A percentile compares a stretch with the other conserved stretches of the same genome.
Evolutionary conservation across 30 jellyfish, hydroid and myxozoan species (phyloP).

Genomic region (Pelagia noctiluca): DNA sequence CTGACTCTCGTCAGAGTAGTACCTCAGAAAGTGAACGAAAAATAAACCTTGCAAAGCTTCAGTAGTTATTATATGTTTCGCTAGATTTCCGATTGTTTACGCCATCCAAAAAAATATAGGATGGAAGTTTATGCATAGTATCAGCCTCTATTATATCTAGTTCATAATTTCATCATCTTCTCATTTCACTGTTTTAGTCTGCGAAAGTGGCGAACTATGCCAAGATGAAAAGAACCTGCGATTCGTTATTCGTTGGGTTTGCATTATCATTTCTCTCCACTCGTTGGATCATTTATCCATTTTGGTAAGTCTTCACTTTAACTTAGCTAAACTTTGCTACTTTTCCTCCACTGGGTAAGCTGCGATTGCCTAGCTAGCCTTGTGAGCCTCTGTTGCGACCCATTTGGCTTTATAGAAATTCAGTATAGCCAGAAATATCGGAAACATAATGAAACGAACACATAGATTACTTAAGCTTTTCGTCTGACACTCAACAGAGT

Average conservation of each 20-base stretch:
- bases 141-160: no score
- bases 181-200: conserved; percentile 62
- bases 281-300: conserved; percentile 85
- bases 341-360: background rate
- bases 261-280: conserved; percentile 76
- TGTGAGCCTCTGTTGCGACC: no score
- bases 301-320: conserved; percentile 72
- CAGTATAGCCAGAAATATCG: background rate
- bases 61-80: no score
- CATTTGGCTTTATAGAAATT: background rate
- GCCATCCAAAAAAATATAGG: no score
- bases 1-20: no score
- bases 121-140: no score
- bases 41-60: no score
- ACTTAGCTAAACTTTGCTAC: background rate
- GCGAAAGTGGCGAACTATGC: conserved; percentile 97
- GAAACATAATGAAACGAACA: background rate
- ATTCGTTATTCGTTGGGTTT: conserved; percentile 82
- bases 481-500: background rate
- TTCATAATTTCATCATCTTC: no score
- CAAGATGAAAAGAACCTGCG: conserved; percentile 85
- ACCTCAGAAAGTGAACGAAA: no score
- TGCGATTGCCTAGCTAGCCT: no score
- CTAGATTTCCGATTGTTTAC: no score
- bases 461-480: background rate